Percentiles rank a stretch among this genome's conserved stretches.
These are phyloP conservation scores for Homarus americanus DNA, from an alignment of 1,140 invertebrate species.

Conservation along the genomic window DNA sequence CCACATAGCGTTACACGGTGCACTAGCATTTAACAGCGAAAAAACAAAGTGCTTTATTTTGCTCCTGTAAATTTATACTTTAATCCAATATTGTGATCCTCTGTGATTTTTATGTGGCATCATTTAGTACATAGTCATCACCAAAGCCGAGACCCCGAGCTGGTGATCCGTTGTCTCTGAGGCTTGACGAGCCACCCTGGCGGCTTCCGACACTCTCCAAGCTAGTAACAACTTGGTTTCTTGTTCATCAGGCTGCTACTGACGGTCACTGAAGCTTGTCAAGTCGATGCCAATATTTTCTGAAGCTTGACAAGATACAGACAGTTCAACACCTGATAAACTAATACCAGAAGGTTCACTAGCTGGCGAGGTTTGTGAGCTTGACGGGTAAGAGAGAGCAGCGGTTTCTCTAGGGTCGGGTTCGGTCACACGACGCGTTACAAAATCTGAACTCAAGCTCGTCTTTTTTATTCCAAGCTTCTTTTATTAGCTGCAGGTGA, in stretches of 20 bases:
- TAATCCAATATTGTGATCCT: constrained; percentile 42
- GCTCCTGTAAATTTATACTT: constrained; percentile 43
- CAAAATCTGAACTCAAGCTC: background rate
- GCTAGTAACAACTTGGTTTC: background rate
- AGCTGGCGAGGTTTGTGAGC: background rate
- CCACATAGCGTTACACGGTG: constrained; percentile 37
- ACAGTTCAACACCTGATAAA: background rate
- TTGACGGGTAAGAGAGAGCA: too few relatives aligned
- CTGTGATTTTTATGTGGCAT: constrained; percentile 49
- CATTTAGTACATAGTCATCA: constrained; percentile 7
- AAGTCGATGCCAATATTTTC: background rate
- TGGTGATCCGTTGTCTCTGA: background rate
- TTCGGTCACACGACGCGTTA: background rate
- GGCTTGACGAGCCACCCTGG: background rate
- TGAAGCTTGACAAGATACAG: background rate
- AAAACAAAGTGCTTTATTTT: constrained; percentile 67
- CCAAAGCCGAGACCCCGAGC: too few relatives aligned
- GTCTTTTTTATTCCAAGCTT: background rate
- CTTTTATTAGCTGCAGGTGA: constrained; percentile 15
- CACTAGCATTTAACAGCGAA: constrained; percentile 30
- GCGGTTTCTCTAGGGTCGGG: background rate
- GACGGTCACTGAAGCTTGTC: too few relatives aligned
- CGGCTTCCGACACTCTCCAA: background rate
- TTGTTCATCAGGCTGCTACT: background rate
- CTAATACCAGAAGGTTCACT: too few relatives aligned